Evolutionary conservation across 1,140 invertebrate genomes (phyloP).

Genomic region (Adoxophyes honmai): DNA sequence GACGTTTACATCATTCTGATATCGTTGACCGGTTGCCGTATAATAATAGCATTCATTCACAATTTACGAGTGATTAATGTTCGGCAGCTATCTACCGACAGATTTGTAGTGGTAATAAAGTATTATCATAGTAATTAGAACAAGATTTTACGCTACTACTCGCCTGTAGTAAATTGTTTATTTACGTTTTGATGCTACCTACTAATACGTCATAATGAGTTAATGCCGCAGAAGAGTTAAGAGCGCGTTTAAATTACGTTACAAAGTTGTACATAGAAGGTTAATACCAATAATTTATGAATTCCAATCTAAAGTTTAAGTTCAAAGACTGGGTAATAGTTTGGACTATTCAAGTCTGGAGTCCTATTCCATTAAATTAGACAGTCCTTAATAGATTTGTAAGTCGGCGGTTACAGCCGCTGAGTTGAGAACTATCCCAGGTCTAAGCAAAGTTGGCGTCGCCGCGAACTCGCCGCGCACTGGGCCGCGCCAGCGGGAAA

Average conservation of each 20-base stretch:
- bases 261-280: no score
- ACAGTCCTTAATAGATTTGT: background rate
- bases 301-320: no score
- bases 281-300: no score
- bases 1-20: slow-evolving; percentile 69
- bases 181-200: slow-evolving; percentile 43
- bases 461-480: background rate
- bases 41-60: slow-evolving; percentile 70
- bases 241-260: no score
- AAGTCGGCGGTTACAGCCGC: background rate
- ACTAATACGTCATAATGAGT: slow-evolving; percentile 16
- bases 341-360: background rate
- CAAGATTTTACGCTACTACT: slow-evolving; percentile 63
- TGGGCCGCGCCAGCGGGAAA: slow-evolving; percentile 15
- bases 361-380: background rate
- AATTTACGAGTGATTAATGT: slow-evolving; percentile 67
- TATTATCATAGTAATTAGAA: slow-evolving; percentile 72
- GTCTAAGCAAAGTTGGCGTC: background rate
- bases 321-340: no score
- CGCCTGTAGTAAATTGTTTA: slow-evolving; percentile 58
- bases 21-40: slow-evolving; percentile 64
- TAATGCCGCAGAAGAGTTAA: no score
- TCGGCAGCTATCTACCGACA: slow-evolving; percentile 60
- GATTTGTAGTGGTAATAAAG: slow-evolving; percentile 68
- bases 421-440: background rate